Evolutionary conservation across 2,797 vertebrate species (phyloP).

Genomic region (Limnodromus scolopaceus): DNA sequence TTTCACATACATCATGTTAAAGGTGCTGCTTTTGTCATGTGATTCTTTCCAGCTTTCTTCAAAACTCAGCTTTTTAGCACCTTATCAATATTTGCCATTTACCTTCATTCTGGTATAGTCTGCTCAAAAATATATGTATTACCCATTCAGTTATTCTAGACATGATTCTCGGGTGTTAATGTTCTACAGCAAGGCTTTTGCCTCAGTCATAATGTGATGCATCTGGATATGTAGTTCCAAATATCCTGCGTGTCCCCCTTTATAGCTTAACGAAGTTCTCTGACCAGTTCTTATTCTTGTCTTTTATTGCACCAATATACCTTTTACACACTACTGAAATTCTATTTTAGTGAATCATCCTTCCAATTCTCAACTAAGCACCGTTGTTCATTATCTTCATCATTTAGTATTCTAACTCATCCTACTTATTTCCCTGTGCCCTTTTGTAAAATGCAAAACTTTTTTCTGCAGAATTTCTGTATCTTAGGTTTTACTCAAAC

Average conservation of each 20-base stretch:
- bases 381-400: neutral
- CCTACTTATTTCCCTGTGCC: neutral
- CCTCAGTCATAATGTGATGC: neutral
- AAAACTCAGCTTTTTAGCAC: neutral
- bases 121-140: neutral
- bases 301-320: neutral
- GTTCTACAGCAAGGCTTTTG: neutral
- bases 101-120: neutral
- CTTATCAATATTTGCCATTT: neutral
- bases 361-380: neutral
- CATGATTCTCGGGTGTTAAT: neutral
- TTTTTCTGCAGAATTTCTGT: neutral
- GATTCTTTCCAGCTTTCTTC: neutral
- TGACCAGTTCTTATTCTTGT: neutral
- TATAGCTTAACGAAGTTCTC: neutral
- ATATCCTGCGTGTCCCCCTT: neutral
- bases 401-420: neutral
- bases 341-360: neutral
- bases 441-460: neutral
- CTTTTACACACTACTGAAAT: constrained; percentile 11
- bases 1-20: neutral
- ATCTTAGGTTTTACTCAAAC: neutral
- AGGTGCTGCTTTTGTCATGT: neutral
- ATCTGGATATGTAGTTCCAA: neutral
- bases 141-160: neutral